Conservation (phyloP, 2,797 vertebrate species). For the Leptoclinus maculatus region DNA sequence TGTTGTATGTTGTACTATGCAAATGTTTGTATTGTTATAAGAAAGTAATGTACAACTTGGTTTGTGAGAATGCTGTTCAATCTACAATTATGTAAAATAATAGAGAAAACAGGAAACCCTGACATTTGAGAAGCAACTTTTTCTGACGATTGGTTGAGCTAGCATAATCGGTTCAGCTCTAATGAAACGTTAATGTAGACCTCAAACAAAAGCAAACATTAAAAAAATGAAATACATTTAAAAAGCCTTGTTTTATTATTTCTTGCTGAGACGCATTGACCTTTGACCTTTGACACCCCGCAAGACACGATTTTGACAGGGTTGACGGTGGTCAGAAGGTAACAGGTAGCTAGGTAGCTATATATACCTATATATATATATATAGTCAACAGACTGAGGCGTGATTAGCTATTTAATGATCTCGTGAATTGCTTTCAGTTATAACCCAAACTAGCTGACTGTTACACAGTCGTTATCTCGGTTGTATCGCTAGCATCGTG, state of each 20-base stretch:
- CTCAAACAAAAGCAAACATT: neutral
- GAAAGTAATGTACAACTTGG: neutral
- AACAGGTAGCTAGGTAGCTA: neutral
- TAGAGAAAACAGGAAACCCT: neutral
- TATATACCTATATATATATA: too few species aligned
- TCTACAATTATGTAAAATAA: neutral
- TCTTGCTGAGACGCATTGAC: neutral
- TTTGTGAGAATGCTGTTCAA: neutral
- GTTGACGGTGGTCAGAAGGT: neutral
- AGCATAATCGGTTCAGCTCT: neutral
- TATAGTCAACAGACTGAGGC: neutral
- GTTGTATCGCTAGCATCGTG: neutral
- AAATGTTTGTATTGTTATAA: neutral
- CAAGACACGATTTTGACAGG: too few species aligned
- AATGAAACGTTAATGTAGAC: neutral
- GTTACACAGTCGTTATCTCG: rapidly evolving
- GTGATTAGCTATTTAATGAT: neutral
- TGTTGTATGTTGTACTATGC: neutral
- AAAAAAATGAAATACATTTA: neutral
- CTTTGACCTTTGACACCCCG: slow-evolving; percentile 10
- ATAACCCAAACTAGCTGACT: neutral
- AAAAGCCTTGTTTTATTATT: neutral
- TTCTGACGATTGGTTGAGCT: neutral
- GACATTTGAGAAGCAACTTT: neutral
- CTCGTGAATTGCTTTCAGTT: rapidly evolving